phyloP scores from a whole-genome alignment of 2,797 vertebrate species.

The Amazona ochrocephala region DNA sequence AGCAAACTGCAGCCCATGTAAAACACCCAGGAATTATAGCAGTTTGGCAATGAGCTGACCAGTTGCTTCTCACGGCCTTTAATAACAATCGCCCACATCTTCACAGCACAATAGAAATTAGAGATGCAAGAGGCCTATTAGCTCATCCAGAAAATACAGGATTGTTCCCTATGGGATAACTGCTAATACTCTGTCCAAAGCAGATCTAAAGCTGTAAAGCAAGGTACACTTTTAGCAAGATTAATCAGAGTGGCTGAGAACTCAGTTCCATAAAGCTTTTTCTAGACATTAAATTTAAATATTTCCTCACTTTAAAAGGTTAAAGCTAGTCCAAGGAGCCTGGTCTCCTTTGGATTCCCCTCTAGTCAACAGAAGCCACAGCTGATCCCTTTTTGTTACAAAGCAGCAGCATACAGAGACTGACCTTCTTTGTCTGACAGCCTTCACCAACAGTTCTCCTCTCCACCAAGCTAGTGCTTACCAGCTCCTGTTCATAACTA shows the following conservation, averaged over 20 bases:
- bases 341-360: neutral
- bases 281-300: neutral
- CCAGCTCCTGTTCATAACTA: neutral
- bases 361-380: neutral
- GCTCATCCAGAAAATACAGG: constrained; percentile 33
- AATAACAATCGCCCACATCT: constrained; percentile 35
- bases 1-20: constrained; percentile 44
- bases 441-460: neutral
- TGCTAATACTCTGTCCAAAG: constrained; percentile 12
- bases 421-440: neutral
- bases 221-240: neutral
- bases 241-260: neutral
- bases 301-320: neutral
- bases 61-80: constrained; percentile 43
- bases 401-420: neutral
- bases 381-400: neutral
- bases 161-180: constrained; percentile 25
- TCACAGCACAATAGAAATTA: constrained; percentile 38
- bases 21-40: constrained; percentile 47
- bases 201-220: constrained; percentile 36
- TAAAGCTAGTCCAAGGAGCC: neutral
- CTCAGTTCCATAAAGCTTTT: neutral
- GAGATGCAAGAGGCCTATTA: constrained; percentile 31
- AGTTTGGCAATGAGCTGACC: constrained; percentile 56
- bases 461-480: neutral